Evolutionary conservation across 2,888 invertebrate genomes (phyloP).

Genomic region (Sarcophaga rosellei): DNA sequence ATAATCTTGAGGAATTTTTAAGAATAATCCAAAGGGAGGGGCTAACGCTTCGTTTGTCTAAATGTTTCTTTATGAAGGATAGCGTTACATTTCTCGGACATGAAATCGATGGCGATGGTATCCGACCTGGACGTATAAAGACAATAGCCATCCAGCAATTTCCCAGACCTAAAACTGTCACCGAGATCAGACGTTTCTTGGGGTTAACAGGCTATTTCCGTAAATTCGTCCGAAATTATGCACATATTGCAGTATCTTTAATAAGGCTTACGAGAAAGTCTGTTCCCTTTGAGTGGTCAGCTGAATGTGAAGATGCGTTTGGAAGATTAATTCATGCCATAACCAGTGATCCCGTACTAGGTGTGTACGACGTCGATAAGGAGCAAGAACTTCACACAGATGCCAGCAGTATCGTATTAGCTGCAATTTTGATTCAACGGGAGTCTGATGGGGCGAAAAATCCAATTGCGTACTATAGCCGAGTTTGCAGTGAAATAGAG

Average conservation of each 20-base stretch:
- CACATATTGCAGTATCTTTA: conserved; percentile 70
- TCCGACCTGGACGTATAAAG: conserved; percentile 72
- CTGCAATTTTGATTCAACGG: conserved; percentile 57
- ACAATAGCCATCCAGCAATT: conserved; percentile 70
- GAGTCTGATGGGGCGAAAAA: conserved; percentile 71
- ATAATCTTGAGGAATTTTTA: conserved; percentile 57
- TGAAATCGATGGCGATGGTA: conserved; percentile 69
- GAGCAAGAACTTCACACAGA: conserved; percentile 70
- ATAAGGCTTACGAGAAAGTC: conserved; percentile 57
- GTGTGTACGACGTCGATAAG: conserved; percentile 47
- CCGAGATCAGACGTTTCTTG: conserved; percentile 71
- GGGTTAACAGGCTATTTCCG: conserved; percentile 72
- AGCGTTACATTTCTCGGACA: conserved; percentile 61
- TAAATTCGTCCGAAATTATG: conserved; percentile 56
- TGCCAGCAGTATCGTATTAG: conserved; percentile 69
- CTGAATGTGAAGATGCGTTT: conserved; percentile 45
- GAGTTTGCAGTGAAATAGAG: conserved; percentile 69
- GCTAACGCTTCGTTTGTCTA: conserved; percentile 65
- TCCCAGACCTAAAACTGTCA: conserved; percentile 61
- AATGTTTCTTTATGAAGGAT: conserved; percentile 70
- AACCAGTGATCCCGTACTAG: conserved; percentile 64
- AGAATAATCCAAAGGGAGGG: conserved; percentile 46
- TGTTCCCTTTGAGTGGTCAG: conserved; percentile 49
- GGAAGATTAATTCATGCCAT: conserved; percentile 55
- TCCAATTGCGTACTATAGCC: conserved; percentile 74